phyloP scores from a whole-genome alignment of 2,113 vertebrate species.

The Electrona antarctica region DNA sequence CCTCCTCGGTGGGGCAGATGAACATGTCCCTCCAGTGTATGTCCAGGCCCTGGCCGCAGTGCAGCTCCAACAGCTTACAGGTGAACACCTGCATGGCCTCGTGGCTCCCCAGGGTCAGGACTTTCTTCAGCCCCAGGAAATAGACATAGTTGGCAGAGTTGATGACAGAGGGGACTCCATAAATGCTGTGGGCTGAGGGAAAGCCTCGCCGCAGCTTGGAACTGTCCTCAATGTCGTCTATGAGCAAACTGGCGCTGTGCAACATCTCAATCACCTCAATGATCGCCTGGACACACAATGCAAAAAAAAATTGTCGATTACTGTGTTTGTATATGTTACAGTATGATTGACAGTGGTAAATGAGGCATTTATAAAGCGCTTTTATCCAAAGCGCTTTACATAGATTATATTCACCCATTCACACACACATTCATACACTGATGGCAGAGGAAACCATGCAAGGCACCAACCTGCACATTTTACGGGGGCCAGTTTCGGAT shows the following conservation, averaged over 20 bases:
- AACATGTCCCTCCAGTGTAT: slow-evolving; percentile 99
- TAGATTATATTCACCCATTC: too few species aligned
- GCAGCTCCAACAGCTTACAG: slow-evolving; percentile 92
- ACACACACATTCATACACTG: too few species aligned
- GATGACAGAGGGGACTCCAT: slow-evolving; percentile 95
- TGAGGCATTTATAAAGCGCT: too few species aligned
- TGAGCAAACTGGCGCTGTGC: slow-evolving; percentile 96
- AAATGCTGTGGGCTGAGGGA: slow-evolving; percentile 98
- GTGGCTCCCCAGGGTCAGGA: slow-evolving; percentile 91
- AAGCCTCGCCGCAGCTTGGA: slow-evolving; percentile 95
- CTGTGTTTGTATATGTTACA: too few species aligned
- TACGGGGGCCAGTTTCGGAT: too few species aligned
- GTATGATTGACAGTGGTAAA: too few species aligned
- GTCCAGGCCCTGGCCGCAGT: slow-evolving; percentile 95
- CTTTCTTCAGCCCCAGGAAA: slow-evolving; percentile 95
- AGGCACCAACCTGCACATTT: too few species aligned
- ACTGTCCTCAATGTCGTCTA: slow-evolving; percentile 98
- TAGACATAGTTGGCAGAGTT: slow-evolving; percentile 99
- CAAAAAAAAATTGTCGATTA: neutral
- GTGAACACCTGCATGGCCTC: slow-evolving; percentile 93
- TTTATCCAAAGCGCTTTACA: too few species aligned
- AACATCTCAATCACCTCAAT: slow-evolving; percentile 98
- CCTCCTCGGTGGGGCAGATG: slow-evolving; percentile 89
- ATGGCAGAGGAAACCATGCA: too few species aligned
- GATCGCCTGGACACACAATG: slow-evolving; percentile 83